Base-by-base conservation (phyloP, 2,888 invertebrate genomes). In the Dicyrtoma fusca region DNA sequence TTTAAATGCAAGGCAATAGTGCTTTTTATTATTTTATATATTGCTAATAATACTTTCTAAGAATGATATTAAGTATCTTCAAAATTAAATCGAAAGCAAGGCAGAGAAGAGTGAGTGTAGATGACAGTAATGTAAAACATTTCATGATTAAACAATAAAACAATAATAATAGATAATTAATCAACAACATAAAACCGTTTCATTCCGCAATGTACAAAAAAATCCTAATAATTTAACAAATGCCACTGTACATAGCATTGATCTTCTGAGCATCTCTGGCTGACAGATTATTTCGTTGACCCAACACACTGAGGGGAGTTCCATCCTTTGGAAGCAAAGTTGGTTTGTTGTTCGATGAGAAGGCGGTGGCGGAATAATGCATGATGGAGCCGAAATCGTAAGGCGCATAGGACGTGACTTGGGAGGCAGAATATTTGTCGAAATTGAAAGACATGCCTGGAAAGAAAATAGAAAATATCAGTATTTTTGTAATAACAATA, bases 301-400 rank as follows among this genome's bases (percentile, higher is more conserved):
- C 51, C 34, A 34, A 34, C 3, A 49, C 10, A 5, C 19, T 49
- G 19, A 17, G 17, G 3, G 51, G n/a, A 19, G 51, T 49, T 3
- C 19, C 19, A 17, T 49, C 19, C 11, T 17, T 17, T 17, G 51
- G 51, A n/a, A 6, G 3, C 5, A 49, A 17, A 6, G 51, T 49
- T 17, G 51, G 51, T 49, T 17, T 3, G 5, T 11, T 11, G 19
- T 49, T 49, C 4, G n/a, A 3, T n/a, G 17, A 17, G 51, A 49
- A 49, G 19, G 51, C n/a, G 51, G 3, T 6, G 11, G 51, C 51
- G 10, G 45, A 45, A 23, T 64, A 64, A n/a, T 64, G 64, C 64
- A 64, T 64, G 47, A 64, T 64, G 45, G 44, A 44, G 17, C 42
- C 68, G 53, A 21, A 66, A 21, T 66, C 68, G 53, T 66, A 66